Base-by-base conservation (phyloP, 2,888 invertebrate genomes). In the Rapana venosa region DNA sequence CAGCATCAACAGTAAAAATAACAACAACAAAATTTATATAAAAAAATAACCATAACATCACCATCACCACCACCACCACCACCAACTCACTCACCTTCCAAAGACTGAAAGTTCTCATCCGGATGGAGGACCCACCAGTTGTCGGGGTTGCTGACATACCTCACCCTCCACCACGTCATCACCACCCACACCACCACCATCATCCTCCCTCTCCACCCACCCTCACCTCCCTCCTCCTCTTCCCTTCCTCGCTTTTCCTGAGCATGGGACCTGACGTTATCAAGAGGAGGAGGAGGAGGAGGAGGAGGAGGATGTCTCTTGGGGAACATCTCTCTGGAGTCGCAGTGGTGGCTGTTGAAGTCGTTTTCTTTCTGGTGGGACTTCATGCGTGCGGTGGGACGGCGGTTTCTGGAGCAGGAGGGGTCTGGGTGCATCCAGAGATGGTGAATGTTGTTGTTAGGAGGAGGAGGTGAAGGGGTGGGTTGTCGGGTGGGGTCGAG, bases 51-150 rank as follows among this genome's bases (percentile, higher is more conserved):
- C 6, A 11, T 26, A 70, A 17, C n/a, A 70, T 1, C 70, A 70
- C 0, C 70, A 26, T 6, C 70, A 70, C 20, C 70, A 2, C 0
- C 70, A 70, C 20, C 70, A 70, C 1, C 70, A 70, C 0, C 70
- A 15, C 47, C 15, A 47, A 84, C 20, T 22, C 56, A 84, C 84
- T 15, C 84, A 95, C 95, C 94, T 94, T 95, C 95, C 2, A 95
- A 87, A 0, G 95, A 93, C 89, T 95, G 95, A 87, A 92, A 95
- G 15, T 95, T 92, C 89, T 95, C 95, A 90, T 95, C 95, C 0
- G 95, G 95, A 88, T 95, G 95, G 13, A 94, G 89, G 32, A 94
- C 92, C 95, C 95, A 95, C 94, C 95, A 94, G 88, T 94, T 94
- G 15, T 86, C 66, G 13, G 92, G 92, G 22, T 94, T 85, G 0